These are phyloP conservation scores for Sebastes diaconus DNA, from an alignment of 2,797 vertebrate species.

Conservation along the genomic window DNA sequence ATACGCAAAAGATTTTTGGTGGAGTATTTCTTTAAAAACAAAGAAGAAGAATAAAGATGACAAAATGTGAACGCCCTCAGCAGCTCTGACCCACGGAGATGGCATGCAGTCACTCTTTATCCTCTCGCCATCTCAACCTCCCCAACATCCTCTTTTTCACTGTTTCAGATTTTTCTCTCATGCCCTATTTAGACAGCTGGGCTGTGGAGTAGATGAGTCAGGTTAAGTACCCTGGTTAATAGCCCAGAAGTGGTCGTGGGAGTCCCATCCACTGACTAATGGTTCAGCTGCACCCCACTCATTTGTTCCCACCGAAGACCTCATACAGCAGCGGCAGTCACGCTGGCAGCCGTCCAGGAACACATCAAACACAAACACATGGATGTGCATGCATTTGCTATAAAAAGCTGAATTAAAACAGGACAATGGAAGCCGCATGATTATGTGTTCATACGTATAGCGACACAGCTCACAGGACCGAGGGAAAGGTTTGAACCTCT, in stretches of 20 bases:
- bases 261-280: constrained; percentile 55
- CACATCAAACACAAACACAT: background rate
- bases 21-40: background rate
- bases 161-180: constrained; percentile 20
- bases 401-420: background rate
- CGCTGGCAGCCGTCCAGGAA: background rate
- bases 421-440: background rate
- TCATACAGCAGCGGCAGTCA: background rate
- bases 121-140: background rate
- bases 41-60: background rate
- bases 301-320: constrained; percentile 38
- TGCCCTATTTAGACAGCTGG: constrained; percentile 51
- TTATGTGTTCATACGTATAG: background rate
- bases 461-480: background rate
- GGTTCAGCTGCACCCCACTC: constrained; percentile 44
- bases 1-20: background rate
- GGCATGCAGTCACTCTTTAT: background rate
- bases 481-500: background rate
- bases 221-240: constrained; percentile 32
- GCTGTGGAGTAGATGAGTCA: constrained; percentile 63
- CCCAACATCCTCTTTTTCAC: background rate
- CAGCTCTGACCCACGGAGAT: background rate
- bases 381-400: background rate
- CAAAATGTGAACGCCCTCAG: background rate
- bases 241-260: constrained; percentile 11